Conservation (phyloP, 2,888 invertebrate genomes). For the Oxycera nigricornis region DNA sequence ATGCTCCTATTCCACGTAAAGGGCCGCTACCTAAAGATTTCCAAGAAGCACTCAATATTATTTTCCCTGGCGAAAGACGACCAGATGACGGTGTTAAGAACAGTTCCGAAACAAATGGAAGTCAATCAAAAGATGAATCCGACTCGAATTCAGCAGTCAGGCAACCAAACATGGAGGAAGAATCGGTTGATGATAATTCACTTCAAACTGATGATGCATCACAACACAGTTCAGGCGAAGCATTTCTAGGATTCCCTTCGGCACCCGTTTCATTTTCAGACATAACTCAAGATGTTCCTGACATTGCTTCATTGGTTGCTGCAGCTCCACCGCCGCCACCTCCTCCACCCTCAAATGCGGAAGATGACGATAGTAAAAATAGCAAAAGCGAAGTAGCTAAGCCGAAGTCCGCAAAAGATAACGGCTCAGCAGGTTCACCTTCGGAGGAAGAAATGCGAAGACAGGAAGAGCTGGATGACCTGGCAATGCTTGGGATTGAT, state of each 20-base stretch:
- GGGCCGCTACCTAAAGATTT: slow-evolving; percentile 67
- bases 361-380: not conserved
- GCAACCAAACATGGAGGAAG: not conserved
- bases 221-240: slow-evolving; percentile 54
- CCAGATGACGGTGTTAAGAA: slow-evolving; percentile 46
- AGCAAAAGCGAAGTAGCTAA: not conserved
- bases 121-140: too few relatives aligned
- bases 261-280: not conserved
- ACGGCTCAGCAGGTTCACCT: slow-evolving; percentile 48
- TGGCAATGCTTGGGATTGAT: slow-evolving; percentile 86
- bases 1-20: slow-evolving; percentile 61
- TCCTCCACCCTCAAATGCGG: slow-evolving; percentile 41
- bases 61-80: slow-evolving; percentile 65
- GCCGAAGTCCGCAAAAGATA: slow-evolving; percentile 51
- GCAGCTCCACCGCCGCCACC: slow-evolving; percentile 49
- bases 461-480: slow-evolving; percentile 70
- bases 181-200: not conserved
- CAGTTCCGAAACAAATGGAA: not conserved
- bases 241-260: slow-evolving; percentile 47
- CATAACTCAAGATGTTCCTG: slow-evolving; percentile 35
- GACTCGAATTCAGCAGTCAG: not conserved
- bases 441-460: slow-evolving; percentile 55
- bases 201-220: slow-evolving; percentile 50
- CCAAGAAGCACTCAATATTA: slow-evolving; percentile 68
- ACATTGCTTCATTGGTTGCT: slow-evolving; percentile 40